phyloP scores from a whole-genome alignment of 2,888 invertebrate species.

The Ichneumon xanthorius region DNA sequence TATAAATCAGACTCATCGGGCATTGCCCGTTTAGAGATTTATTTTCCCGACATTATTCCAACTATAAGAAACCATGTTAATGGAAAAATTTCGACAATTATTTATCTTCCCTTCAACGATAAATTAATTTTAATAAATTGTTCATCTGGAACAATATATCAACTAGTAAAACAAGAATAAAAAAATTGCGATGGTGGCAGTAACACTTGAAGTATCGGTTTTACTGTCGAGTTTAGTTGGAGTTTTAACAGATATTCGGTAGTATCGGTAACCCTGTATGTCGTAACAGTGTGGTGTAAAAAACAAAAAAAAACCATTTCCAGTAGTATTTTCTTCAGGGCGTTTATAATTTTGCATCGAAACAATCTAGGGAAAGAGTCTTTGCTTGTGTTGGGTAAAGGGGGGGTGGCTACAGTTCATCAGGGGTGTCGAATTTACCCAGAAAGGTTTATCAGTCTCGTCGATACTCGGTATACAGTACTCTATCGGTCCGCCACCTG shows the following conservation, averaged over 20 bases:
- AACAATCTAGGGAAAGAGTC: slow-evolving; percentile 16
- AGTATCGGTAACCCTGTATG: background rate
- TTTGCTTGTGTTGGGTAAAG: slow-evolving; percentile 15
- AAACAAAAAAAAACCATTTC: background rate
- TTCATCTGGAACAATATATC: background rate
- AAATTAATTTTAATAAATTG: background rate
- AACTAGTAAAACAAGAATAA: background rate
- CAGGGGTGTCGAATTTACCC: slow-evolving; percentile 78
- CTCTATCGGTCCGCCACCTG: slow-evolving; percentile 76
- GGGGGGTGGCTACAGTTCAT: slow-evolving; percentile 3
- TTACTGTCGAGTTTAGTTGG: background rate
- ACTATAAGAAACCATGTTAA: background rate
- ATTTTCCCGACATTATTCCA: background rate
- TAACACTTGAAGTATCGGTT: background rate
- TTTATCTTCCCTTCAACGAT: background rate
- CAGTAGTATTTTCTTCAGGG: background rate
- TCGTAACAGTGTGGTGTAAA: background rate
- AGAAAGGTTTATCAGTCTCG: slow-evolving; percentile 79
- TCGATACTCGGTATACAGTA: slow-evolving; percentile 79
- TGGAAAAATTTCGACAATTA: background rate
- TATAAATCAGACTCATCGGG: background rate
- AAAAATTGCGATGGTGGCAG: background rate
- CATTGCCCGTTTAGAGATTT: background rate
- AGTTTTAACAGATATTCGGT: background rate
- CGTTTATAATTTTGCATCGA: background rate